A percentile compares a stretch with the other conserved stretches of the same genome.
These are phyloP conservation scores for Sesia apiformis DNA, from an alignment of 2,888 invertebrate genomes.

Conservation along the genomic window DNA sequence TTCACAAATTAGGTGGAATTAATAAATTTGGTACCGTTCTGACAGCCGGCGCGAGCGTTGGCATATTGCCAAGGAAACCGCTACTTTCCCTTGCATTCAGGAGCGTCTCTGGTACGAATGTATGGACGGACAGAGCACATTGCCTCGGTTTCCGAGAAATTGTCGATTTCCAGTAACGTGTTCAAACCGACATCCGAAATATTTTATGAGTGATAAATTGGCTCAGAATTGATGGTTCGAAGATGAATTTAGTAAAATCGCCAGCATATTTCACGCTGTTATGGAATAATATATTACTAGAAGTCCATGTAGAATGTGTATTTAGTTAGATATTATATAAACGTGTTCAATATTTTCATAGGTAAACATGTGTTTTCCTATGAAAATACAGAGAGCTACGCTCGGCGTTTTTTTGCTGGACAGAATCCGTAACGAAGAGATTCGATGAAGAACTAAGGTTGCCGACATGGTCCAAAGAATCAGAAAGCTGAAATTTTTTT, in stretches of 20 bases:
- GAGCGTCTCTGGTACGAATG: slow-evolving; percentile 24
- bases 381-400: too few species aligned
- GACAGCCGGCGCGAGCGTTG: slow-evolving; percentile 36
- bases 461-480: too few species aligned
- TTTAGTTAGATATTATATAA: too few species aligned
- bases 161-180: slow-evolving; percentile 50
- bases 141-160: slow-evolving; percentile 61
- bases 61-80: slow-evolving; percentile 40
- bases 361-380: too few species aligned
- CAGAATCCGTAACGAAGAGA: too few species aligned
- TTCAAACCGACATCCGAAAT: slow-evolving; percentile 51
- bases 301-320: too few species aligned
- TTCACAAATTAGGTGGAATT: slow-evolving; percentile 55
- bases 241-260: slow-evolving; percentile 17
- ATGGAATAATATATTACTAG: too few species aligned
- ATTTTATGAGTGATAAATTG: slow-evolving; percentile 59
- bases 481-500: too few species aligned
- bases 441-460: too few species aligned
- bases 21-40: slow-evolving; percentile 52
- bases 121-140: slow-evolving; percentile 43
- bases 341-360: too few species aligned
- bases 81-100: slow-evolving; percentile 47
- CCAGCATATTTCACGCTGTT: background rate
- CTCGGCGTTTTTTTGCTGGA: too few species aligned
- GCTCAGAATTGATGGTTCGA: slow-evolving; percentile 27